These are phyloP conservation scores for Grapholita molesta DNA, from an alignment of 1,140 invertebrate genomes.

Conservation along the genomic window DNA sequence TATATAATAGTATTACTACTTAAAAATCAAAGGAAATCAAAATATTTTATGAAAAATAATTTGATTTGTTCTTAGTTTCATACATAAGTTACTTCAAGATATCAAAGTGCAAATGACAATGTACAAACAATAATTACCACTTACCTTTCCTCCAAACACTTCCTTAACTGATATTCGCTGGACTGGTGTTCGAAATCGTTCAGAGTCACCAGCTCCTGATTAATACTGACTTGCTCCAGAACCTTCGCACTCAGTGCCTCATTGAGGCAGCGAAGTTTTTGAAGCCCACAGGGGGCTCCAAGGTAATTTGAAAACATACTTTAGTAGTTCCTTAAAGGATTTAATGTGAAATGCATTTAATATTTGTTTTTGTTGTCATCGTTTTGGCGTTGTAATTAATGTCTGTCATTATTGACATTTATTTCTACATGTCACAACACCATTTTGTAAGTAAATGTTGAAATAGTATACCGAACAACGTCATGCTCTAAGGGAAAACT, in stretches of 20 bases:
- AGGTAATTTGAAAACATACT: constrained; percentile 29
- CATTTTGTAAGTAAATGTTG: too few relatives aligned
- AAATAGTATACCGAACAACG: too few relatives aligned
- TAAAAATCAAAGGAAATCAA: too few relatives aligned
- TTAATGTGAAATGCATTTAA: not conserved
- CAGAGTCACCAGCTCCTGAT: constrained; percentile 55
- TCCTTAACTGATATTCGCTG: constrained; percentile 56
- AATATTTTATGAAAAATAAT: too few relatives aligned
- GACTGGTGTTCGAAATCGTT: constrained; percentile 51
- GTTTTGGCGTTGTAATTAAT: not conserved
- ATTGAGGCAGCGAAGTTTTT: constrained; percentile 36
- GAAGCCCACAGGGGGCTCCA: constrained; percentile 31
- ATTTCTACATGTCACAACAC: not conserved
- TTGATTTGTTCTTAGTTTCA: too few relatives aligned
- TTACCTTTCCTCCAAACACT: constrained; percentile 57
- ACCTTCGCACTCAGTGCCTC: constrained; percentile 52
- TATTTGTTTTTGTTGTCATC: not conserved
- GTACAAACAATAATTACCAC: too few relatives aligned
- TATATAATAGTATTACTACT: too few relatives aligned
- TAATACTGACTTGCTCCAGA: constrained; percentile 52
- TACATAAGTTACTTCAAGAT: too few relatives aligned
- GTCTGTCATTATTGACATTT: not conserved
- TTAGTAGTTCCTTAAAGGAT: not conserved
- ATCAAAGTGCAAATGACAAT: too few relatives aligned
- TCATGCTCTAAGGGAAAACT: too few relatives aligned